Evolutionary conservation across 1,140 invertebrate genomes (phyloP).

Genomic region (Bombus consobrinus): DNA sequence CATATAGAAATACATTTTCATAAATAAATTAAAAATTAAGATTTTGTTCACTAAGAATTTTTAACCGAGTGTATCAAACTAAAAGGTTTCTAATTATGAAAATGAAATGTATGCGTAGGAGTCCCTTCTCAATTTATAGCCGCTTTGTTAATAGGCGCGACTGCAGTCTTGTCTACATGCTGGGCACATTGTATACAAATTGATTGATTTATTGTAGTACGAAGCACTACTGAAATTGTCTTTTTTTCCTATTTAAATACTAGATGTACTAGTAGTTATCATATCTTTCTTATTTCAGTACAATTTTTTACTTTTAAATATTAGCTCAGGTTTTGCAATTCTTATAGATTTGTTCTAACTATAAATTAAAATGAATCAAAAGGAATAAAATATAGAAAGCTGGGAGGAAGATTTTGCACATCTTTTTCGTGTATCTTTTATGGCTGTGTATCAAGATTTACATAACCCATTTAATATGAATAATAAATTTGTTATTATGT

Average conservation of each 20-base stretch:
- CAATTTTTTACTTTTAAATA: neutral
- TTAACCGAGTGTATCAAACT: conserved; percentile 7
- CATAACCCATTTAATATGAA: too few species aligned
- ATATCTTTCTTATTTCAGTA: neutral
- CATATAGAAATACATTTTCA: neutral
- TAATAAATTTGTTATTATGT: neutral
- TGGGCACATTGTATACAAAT: conserved; percentile 35
- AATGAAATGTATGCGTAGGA: conserved; percentile 52
- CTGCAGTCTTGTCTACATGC: conserved; percentile 41
- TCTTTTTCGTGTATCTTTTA: neutral
- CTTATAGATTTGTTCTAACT: neutral
- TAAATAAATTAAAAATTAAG: conserved; percentile 16
- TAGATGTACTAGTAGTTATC: neutral
- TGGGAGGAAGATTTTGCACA: neutral
- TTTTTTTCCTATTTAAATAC: neutral
- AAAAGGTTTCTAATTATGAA: conserved; percentile 43
- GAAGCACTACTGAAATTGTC: conserved; percentile 26
- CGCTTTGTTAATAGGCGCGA: conserved; percentile 35
- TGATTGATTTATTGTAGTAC: conserved; percentile 38
- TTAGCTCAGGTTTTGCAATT: neutral
- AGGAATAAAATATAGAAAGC: neutral
- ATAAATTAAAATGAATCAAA: neutral
- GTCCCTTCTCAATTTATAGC: conserved; percentile 18
- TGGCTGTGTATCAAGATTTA: neutral
- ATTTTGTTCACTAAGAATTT: conserved; percentile 19